Conservation (phyloP, 2,888 invertebrate species). For the Idaea aversata region DNA sequence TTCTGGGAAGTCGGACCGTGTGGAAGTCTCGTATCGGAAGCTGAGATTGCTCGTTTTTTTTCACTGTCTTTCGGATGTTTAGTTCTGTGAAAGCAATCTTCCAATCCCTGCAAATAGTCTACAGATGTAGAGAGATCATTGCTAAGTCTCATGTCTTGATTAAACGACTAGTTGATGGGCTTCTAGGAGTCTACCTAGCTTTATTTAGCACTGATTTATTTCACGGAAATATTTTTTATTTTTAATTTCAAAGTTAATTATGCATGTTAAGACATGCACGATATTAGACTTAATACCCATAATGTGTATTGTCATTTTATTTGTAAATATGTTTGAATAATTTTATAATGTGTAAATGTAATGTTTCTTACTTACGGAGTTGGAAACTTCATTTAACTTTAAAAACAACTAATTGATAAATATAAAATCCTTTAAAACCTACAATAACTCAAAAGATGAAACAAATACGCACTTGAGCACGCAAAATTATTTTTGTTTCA, state of each 20-base stretch:
- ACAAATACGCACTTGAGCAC: neutral
- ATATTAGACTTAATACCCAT: no score
- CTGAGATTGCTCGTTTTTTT: constrained; percentile 57
- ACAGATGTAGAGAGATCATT: constrained; percentile 4
- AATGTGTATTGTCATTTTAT: no score
- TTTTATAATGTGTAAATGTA: no score
- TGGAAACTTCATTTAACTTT: no score
- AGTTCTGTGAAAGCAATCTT: constrained; percentile 31
- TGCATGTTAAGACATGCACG: no score
- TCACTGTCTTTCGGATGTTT: constrained; percentile 36
- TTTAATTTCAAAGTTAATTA: no score
- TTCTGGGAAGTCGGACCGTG: constrained; percentile 67
- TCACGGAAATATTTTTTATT: no score
- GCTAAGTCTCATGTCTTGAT: neutral
- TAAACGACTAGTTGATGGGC: neutral
- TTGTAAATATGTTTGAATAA: no score
- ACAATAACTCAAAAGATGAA: neutral
- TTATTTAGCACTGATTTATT: neutral
- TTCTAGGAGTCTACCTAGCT: neutral
- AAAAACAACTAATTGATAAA: neutral
- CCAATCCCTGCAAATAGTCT: constrained; percentile 17
- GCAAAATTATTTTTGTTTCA: neutral
- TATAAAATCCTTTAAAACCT: neutral
- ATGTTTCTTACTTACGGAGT: no score
- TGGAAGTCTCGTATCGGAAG: constrained; percentile 78